phyloP scores from a whole-genome alignment of 2,888 invertebrate species.

The Phengaris arion region DNA sequence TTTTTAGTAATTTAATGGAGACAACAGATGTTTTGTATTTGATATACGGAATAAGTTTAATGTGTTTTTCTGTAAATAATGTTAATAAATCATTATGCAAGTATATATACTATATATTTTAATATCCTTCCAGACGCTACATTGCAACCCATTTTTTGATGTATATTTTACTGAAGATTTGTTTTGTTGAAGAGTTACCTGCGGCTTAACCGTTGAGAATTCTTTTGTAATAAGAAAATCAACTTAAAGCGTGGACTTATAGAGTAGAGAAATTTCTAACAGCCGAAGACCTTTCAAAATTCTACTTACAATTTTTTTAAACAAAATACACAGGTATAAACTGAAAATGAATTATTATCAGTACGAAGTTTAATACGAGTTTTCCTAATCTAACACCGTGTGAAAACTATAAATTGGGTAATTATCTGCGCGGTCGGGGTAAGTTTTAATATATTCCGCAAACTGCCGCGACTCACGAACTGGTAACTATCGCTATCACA shows the following conservation, averaged over 20 bases:
- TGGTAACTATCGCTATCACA: not conserved
- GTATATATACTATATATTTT: not conserved
- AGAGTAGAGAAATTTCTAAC: too few species aligned
- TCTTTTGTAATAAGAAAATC: too few species aligned
- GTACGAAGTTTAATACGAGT: not conserved
- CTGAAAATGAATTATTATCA: too few species aligned
- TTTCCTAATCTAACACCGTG: not conserved
- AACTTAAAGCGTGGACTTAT: too few species aligned
- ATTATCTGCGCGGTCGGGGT: constrained; percentile 15
- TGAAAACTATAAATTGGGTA: constrained; percentile 16
- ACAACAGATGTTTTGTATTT: not conserved
- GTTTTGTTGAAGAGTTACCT: too few species aligned
- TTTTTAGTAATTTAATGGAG: not conserved
- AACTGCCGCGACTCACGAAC: constrained; percentile 38
- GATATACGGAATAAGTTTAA: not conserved
- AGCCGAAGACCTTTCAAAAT: too few species aligned
- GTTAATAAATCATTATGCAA: constrained; percentile 9
- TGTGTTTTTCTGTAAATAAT: constrained; percentile 9
- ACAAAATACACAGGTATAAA: too few species aligned
- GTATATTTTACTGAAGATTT: too few species aligned
- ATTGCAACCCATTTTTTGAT: too few species aligned
- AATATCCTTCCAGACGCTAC: not conserved
- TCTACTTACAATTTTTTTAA: too few species aligned
- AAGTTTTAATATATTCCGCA: constrained; percentile 39
- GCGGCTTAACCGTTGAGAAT: too few species aligned